Evolutionary conservation across 53 echinoderm and acorn worm genomes (phyloP).

Genomic region (Holothuria scabra): DNA sequence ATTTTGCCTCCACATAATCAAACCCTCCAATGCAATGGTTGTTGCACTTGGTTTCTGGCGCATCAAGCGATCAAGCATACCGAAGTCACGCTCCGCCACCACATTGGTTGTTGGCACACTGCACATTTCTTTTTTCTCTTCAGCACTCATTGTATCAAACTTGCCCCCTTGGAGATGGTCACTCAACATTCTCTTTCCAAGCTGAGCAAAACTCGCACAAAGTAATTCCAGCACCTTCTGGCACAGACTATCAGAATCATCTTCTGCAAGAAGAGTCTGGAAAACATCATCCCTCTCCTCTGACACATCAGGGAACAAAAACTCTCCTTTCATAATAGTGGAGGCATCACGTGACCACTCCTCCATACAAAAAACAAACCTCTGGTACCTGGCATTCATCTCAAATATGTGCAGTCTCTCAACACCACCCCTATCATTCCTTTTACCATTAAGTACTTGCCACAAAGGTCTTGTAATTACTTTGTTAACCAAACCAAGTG

Average conservation of each 20-base stretch:
- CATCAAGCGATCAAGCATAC: conserved; percentile 62
- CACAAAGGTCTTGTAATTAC: conserved; percentile 46
- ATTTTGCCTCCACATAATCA: conserved; percentile 57
- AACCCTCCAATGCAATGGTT: conserved; percentile 49
- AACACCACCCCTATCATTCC: not conserved
- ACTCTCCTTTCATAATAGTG: conserved; percentile 48
- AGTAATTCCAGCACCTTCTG: conserved; percentile 48
- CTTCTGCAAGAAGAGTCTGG: conserved; percentile 31
- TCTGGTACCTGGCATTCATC: conserved; percentile 42
- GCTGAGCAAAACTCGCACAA: conserved; percentile 27
- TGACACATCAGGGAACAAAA: conserved; percentile 33
- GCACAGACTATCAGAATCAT: conserved; percentile 38
- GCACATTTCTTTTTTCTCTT: conserved; percentile 16
- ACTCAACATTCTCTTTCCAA: conserved; percentile 42
- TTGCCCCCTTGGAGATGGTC: conserved; percentile 53
- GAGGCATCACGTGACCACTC: conserved; percentile 41
- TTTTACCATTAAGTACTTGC: conserved; percentile 20
- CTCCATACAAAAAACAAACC: not conserved
- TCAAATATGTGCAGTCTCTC: conserved; percentile 21
- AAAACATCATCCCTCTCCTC: conserved; percentile 23
- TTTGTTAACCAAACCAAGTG: conserved; percentile 19
- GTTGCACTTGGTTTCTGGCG: conserved; percentile 60
- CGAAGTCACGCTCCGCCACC: conserved; percentile 54
- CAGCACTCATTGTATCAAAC: conserved; percentile 36
- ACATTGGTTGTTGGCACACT: conserved; percentile 52